phyloP scores from a whole-genome alignment of 2,113 vertebrate genomes.

The Rissa tridactyla region DNA sequence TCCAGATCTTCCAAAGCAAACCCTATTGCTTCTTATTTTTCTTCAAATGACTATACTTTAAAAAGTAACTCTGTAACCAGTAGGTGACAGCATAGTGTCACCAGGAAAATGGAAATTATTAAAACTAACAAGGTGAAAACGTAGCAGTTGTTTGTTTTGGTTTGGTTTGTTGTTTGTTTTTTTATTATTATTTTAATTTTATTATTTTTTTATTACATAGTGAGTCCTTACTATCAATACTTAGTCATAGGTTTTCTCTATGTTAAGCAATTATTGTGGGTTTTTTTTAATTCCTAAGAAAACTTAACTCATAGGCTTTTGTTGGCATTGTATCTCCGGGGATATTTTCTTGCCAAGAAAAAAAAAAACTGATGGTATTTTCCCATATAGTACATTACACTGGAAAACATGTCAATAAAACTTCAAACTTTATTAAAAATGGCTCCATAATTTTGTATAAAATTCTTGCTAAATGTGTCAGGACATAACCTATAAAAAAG shows the following conservation, averaged over 20 bases:
- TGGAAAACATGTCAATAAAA: conserved; percentile 19
- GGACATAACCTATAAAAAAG: neutral
- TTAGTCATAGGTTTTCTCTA: neutral
- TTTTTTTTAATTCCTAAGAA: neutral
- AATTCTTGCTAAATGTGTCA: neutral
- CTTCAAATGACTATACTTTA: neutral
- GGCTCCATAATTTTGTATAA: neutral
- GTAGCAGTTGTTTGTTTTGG: neutral
- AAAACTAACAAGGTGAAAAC: neutral
- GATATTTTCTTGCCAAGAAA: neutral
- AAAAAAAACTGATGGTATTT: neutral
- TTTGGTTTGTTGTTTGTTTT: neutral
- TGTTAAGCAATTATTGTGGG: neutral
- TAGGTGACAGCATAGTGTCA: conserved; percentile 35
- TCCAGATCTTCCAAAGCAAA: neutral
- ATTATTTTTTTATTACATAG: neutral
- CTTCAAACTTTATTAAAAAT: conserved; percentile 13
- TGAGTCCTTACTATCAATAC: neutral
- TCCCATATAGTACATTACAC: neutral
- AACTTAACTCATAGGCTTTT: neutral
- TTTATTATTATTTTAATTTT: neutral
- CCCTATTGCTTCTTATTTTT: neutral
- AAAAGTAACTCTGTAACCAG: neutral
- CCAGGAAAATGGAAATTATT: neutral
- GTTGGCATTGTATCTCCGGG: neutral